Evolutionary conservation across 1,140 invertebrate genomes (phyloP).

Genomic region (Drosophila ficusphila): DNA sequence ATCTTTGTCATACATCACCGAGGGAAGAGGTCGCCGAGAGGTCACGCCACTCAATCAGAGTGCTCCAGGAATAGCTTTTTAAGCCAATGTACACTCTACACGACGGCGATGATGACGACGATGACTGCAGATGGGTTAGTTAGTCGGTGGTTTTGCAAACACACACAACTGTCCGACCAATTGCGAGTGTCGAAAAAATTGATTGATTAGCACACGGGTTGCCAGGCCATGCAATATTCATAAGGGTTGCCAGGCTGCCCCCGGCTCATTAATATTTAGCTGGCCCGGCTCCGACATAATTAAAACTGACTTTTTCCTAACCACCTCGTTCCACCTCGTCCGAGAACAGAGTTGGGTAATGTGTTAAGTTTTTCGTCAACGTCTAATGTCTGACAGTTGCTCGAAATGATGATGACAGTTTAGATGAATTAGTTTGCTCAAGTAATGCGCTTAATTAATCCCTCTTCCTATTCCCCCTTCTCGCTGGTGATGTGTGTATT

Average conservation of each 20-base stretch:
- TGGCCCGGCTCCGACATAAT: conserved; percentile 58
- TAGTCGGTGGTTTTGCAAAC: conserved; percentile 60
- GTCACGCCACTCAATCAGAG: conserved; percentile 72
- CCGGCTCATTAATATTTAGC: conserved; percentile 74
- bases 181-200: conserved; percentile 56
- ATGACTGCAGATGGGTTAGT: conserved; percentile 24
- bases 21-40: conserved; percentile 2
- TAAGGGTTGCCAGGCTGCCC: conserved; percentile 61
- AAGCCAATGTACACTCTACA: conserved; percentile 51
- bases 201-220: conserved; percentile 69
- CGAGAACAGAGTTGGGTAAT: conserved; percentile 61
- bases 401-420: conserved; percentile 81
- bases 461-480: conserved; percentile 18
- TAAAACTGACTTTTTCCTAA: conserved; percentile 76
- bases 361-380: conserved; percentile 78
- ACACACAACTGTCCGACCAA: conserved; percentile 47
- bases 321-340: not conserved
- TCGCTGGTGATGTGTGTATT: not conserved
- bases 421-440: conserved; percentile 79
- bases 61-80: conserved; percentile 48
- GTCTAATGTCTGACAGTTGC: conserved; percentile 78
- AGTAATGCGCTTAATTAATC: conserved; percentile 77
- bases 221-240: conserved; percentile 66
- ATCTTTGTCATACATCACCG: conserved; percentile 73
- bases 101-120: not conserved